Evolutionary conservation across 2,888 invertebrate species (phyloP).

Genomic region (Heliconius cydno): DNA sequence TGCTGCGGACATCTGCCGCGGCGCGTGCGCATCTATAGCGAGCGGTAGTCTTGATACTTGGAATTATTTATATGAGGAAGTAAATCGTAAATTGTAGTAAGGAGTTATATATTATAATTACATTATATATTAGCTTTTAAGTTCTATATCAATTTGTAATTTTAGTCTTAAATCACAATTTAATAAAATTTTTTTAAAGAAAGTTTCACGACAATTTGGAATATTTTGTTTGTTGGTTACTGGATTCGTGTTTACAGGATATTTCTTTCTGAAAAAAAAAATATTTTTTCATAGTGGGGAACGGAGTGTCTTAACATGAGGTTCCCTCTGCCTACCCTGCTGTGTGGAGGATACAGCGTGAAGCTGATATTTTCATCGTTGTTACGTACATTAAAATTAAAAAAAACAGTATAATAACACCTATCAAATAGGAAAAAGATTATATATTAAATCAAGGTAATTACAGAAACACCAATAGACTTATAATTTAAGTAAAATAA

Average conservation of each 20-base stretch:
- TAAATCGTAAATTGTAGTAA: not conserved
- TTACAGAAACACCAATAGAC: not conserved
- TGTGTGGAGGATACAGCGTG: too few relatives aligned
- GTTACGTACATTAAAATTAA: too few relatives aligned
- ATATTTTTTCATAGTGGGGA: too few relatives aligned
- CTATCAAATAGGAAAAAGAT: too few relatives aligned
- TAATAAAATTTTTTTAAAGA: not conserved
- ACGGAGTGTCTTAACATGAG: too few relatives aligned
- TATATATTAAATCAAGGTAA: not conserved
- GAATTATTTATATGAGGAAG: not conserved
- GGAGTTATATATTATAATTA: not conserved
- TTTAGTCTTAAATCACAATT: not conserved
- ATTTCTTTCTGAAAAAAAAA: too few relatives aligned
- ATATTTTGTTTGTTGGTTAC: too few relatives aligned
- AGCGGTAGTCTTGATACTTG: conserved; percentile 61
- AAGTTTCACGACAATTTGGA: not conserved
- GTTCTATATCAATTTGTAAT: not conserved
- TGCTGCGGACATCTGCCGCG: conserved; percentile 79
- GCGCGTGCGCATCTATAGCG: conserved; percentile 61
- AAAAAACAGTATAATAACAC: too few relatives aligned
- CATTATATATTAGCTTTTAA: not conserved
- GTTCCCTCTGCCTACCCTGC: too few relatives aligned
- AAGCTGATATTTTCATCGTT: too few relatives aligned
- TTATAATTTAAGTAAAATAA: not conserved
- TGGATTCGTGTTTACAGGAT: too few relatives aligned